Percentiles rank a stretch among this genome's conserved stretches.
Evolutionary conservation across 2,113 vertebrate genomes (phyloP).

Genomic region (Phocoena sinus): DNA sequence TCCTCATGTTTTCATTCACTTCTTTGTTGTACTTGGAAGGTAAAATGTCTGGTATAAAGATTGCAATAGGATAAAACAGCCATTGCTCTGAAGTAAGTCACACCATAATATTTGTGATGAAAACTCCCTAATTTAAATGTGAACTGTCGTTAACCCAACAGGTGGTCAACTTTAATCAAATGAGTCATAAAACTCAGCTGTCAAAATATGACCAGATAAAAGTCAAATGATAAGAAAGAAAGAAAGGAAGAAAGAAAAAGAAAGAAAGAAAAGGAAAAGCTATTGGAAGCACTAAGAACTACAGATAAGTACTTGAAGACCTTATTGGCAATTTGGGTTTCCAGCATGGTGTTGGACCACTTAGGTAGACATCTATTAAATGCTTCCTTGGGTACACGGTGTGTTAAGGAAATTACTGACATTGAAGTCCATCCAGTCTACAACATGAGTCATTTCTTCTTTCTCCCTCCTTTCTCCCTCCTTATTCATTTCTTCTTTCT

Average conservation of each 20-base stretch:
- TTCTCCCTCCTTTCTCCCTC: no score
- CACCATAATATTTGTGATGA: background rate
- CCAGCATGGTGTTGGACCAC: accelerated
- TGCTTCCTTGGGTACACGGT: accelerated
- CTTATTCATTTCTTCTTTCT: no score
- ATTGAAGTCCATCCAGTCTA: no score
- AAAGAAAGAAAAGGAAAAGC: background rate
- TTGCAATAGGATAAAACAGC: background rate
- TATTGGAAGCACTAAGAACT: background rate
- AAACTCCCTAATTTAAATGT: background rate
- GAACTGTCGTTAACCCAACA: background rate
- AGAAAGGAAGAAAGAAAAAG: background rate
- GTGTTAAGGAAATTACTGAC: accelerated
- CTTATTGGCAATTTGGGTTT: accelerated
- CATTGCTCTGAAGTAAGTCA: background rate
- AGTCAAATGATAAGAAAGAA: background rate
- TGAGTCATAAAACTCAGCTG: background rate
- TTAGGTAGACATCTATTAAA: no score
- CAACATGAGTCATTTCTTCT: accelerated
- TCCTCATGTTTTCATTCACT: background rate
- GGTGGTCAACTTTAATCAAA: background rate
- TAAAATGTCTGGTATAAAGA: background rate
- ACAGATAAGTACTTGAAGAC: accelerated
- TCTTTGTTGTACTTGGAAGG: background rate
- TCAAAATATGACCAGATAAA: background rate